Conservation (phyloP, 1,140 invertebrate species). For the Cydia fagiglandana region DNA sequence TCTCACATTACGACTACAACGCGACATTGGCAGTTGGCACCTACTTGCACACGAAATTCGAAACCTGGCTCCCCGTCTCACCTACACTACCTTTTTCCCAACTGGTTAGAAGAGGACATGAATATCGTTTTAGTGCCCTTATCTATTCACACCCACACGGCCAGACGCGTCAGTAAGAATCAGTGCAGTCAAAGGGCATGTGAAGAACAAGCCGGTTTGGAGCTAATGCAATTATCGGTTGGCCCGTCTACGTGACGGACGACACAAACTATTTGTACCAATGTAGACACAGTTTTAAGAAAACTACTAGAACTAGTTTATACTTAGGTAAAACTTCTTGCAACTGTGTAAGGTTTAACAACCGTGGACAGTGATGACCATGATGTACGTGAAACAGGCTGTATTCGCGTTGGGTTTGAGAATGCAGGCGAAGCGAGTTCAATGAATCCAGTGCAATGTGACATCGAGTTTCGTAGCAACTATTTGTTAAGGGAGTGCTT, state of each 20-base stretch:
- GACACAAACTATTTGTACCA: not conserved
- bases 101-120: not conserved
- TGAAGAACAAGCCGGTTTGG: slow-evolving; percentile 45
- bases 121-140: slow-evolving; percentile 1
- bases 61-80: not conserved
- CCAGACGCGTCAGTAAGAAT: slow-evolving; percentile 42
- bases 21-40: not conserved
- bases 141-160: slow-evolving; percentile 19
- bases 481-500: too few relatives aligned
- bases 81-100: not conserved
- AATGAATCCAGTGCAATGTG: too few relatives aligned
- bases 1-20: slow-evolving; percentile 12
- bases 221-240: slow-evolving; percentile 55
- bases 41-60: slow-evolving; percentile 5
- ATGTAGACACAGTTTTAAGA: too few relatives aligned
- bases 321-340: too few relatives aligned
- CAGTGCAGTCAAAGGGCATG: slow-evolving; percentile 49
- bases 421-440: too few relatives aligned
- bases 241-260: slow-evolving; percentile 44
- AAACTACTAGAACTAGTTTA: too few relatives aligned
- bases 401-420: too few relatives aligned
- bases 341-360: too few relatives aligned
- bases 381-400: too few relatives aligned
- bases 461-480: too few relatives aligned
- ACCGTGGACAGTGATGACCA: too few relatives aligned